A percentile compares a stretch with the other conserved stretches of the same genome.
Conservation (phyloP, 2,888 invertebrate genomes). For the Balanococcus diminutus region DNA sequence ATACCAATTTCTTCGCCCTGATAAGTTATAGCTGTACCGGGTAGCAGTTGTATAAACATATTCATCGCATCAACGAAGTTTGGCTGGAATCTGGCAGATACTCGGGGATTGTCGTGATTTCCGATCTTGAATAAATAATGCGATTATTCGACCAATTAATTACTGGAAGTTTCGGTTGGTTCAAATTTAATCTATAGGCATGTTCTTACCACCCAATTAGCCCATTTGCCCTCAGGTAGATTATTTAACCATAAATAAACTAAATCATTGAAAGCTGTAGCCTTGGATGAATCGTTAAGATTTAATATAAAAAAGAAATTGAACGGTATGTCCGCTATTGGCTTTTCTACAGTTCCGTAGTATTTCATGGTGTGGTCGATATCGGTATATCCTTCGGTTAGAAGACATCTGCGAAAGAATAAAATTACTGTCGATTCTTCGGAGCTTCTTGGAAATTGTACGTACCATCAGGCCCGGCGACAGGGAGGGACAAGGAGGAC, state of each 20-base stretch:
- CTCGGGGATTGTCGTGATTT: constrained; percentile 60
- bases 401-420: too few relatives aligned
- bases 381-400: too few relatives aligned
- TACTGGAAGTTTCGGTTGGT: background rate
- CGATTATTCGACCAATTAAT: too few relatives aligned
- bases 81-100: constrained; percentile 60
- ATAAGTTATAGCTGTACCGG: constrained; percentile 84
- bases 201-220: constrained; percentile 71
- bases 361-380: constrained; percentile 70
- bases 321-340: constrained; percentile 70
- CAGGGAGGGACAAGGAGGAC: too few relatives aligned
- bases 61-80: constrained; percentile 62
- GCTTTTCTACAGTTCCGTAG: constrained; percentile 65
- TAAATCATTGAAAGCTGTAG: constrained; percentile 64
- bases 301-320: constrained; percentile 70
- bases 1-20: constrained; percentile 85
- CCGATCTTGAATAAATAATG: constrained; percentile 59
- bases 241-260: constrained; percentile 68
- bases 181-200: background rate
- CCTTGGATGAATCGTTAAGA: constrained; percentile 63
- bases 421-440: too few relatives aligned
- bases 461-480: too few relatives aligned
- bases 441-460: too few relatives aligned
- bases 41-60: constrained; percentile 69
- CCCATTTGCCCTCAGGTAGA: constrained; percentile 67